Evolutionary conservation across 2,888 invertebrate genomes (phyloP), one percentile per base, ranked within the genome.

Genomic region (Ophion ellenae): DNA sequence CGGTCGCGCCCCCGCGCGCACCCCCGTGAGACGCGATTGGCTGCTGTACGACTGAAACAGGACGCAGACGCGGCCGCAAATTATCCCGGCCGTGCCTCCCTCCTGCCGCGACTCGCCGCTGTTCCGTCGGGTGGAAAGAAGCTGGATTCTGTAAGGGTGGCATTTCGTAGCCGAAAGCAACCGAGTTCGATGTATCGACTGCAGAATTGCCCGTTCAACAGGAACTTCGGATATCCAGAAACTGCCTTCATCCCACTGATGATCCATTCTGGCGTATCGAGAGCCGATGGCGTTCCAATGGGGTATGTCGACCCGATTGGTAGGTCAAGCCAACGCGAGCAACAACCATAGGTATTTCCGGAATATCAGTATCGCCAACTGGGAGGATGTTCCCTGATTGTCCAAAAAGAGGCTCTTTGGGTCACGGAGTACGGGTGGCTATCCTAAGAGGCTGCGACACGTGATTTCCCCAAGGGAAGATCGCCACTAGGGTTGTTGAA

Each of bases 61-160:
- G 92, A 92, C 93, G 93, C 92, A 92, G 92, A 84, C 93, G 93
- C 93, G 89, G 83, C 91, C 90, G 89, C 91, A 90, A 92, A 92
- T 92, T 91, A 93, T 91, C 89, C 91, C 90, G n/a, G 53, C 53
- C 53, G 14, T 53, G 89, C 88, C 81, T 79, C 61, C 57, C 17
- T 9, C 24, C 40, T 24, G 17, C 11, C 73, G n/a, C 71, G 24
- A 47, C 28, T 14, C 59, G 64, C 28, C 59, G 57, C 28, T 36
- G 20, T n/a, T 17, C 45, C 24, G 20, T 17, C 28, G 59, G 24
- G 69, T 20, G 70, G 74, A 36, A 79, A 80, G 84, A 78, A 70
- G 84, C 84, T 84, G 81, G 69, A 61, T 45, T 64, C 81, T 57
- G 32, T 9, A 63, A 86, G 92, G 90, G 90, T 91, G 89, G 90